A percentile compares a stretch with the other conserved stretches of the same genome.
Evolutionary conservation across 37 sponge, comb jelly and placozoan genomes (phyloP).

Genomic region (Corticium candelabrum): DNA sequence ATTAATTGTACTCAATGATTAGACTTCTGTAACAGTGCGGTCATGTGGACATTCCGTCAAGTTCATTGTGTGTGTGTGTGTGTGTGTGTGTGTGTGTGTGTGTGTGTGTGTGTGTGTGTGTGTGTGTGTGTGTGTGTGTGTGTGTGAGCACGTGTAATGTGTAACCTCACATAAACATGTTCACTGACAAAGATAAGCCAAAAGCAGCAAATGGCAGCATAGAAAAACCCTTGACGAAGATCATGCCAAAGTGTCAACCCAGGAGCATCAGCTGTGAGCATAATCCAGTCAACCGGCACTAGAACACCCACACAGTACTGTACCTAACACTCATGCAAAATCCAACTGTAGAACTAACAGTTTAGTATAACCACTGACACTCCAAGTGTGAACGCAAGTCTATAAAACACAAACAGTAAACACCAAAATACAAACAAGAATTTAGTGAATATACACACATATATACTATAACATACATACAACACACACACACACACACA

Average conservation of each 20-base stretch:
- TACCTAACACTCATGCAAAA: not conserved
- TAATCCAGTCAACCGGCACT: not conserved
- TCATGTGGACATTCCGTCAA: no score
- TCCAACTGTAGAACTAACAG: not conserved
- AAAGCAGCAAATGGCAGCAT: not conserved
- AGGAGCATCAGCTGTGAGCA: not conserved
- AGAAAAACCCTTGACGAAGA: not conserved
- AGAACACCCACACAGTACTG: not conserved
- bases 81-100: no score
- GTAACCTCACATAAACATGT: not conserved
- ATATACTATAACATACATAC: not conserved
- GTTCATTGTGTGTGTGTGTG: no score
- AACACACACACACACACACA: slow-evolving; percentile 3
- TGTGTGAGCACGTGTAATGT: not conserved
- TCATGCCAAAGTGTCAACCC: not conserved
- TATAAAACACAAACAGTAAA: no score
- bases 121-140: no score
- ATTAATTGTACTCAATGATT: no score
- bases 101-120: no score
- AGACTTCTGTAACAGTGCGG: no score
- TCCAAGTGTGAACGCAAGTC: not conserved
- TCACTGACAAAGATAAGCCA: not conserved
- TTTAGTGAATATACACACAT: no score
- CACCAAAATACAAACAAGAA: no score
- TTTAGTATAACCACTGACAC: not conserved